These are phyloP conservation scores for Caenorhabditis zanzibari DNA, from an alignment of 2,888 invertebrate species.

Conservation along the genomic window DNA sequence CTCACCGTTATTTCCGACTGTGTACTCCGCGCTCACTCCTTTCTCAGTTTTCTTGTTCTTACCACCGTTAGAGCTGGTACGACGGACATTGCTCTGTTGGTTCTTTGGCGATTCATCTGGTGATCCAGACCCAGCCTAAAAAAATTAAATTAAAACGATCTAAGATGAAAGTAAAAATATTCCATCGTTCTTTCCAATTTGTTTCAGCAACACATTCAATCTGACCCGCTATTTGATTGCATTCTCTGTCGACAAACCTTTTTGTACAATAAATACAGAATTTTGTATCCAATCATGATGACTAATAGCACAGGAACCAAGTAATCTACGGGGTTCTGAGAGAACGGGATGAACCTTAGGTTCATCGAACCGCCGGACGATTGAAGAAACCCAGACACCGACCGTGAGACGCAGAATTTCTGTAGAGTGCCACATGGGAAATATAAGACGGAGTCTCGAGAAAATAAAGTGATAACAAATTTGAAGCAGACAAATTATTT, in stretches of 20 bases:
- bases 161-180: neutral
- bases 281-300: constrained; percentile 37
- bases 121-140: constrained; percentile 23
- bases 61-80: constrained; percentile 1
- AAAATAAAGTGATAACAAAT: neutral
- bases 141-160: constrained; percentile 3
- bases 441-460: neutral
- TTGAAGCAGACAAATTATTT: too few species aligned
- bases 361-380: constrained; percentile 28
- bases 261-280: neutral
- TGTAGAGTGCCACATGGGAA: constrained; percentile 1
- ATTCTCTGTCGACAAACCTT: constrained; percentile 21
- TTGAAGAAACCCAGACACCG: constrained; percentile 3
- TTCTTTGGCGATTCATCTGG: constrained; percentile 31
- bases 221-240: too few species aligned
- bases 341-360: neutral
- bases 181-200: neutral
- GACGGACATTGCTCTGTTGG: constrained; percentile 1
- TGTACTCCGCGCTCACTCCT: constrained; percentile 47
- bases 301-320: constrained; percentile 27
- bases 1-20: constrained; percentile 23
- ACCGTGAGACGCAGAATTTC: neutral
- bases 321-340: constrained; percentile 25
- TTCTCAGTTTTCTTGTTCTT: constrained; percentile 40
- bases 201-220: neutral